Conservation (phyloP, 2,797 vertebrate species). For the Chelidonichthys spinosus region DNA sequence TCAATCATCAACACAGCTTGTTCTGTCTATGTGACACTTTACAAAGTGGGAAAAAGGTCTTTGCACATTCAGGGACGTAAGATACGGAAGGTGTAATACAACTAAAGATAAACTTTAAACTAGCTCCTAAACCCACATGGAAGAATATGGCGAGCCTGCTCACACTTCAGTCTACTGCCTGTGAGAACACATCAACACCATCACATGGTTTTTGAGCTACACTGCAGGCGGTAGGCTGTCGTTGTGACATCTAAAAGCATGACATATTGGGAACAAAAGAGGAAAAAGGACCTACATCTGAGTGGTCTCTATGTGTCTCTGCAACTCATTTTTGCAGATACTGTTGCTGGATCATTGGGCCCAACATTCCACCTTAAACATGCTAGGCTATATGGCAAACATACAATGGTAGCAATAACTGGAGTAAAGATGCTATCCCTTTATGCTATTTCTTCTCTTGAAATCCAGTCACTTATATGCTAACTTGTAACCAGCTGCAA, state of each 20-base stretch:
- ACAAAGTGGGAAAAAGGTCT: neutral
- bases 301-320: neutral
- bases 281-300: neutral
- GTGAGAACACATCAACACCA: neutral
- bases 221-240: neutral
- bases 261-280: neutral
- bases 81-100: constrained; percentile 34
- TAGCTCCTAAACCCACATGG: constrained; percentile 7
- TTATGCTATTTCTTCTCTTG: neutral
- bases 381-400: neutral
- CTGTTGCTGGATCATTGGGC: neutral
- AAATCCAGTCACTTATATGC: neutral
- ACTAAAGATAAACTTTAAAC: constrained; percentile 29
- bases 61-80: constrained; percentile 11
- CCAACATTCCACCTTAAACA: neutral
- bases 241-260: neutral
- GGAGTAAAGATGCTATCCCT: neutral
- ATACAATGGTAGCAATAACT: neutral
- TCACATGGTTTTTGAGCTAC: neutral
- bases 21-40: constrained; percentile 7
- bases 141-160: constrained; percentile 15
- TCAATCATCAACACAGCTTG: neutral
- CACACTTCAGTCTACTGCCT: neutral
- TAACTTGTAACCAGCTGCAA: constrained; percentile 15
- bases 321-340: neutral